A percentile compares a stretch with the other conserved stretches of the same genome.
These are phyloP conservation scores for Heterohyrax brucei DNA, from an alignment of 2,797 vertebrate species.

Conservation along the genomic window DNA sequence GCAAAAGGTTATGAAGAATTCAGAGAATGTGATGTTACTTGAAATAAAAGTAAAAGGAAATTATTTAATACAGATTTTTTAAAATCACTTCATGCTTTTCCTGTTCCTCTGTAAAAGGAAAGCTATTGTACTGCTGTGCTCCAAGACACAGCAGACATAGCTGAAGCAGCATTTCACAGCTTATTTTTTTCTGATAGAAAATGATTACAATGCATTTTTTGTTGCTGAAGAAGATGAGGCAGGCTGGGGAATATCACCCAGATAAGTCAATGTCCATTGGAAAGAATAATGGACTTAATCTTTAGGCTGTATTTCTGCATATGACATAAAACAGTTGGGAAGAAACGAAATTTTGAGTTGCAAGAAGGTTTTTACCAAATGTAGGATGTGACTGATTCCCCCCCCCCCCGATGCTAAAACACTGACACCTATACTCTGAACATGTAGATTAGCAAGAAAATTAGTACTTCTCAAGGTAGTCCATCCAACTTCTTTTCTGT, in stretches of 20 bases:
- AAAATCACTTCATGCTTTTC: not conserved
- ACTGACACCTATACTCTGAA: not conserved
- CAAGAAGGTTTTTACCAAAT: not conserved
- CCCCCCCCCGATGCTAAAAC: not conserved
- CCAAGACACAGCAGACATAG: not conserved
- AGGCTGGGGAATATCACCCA: not conserved
- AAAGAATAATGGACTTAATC: conserved; percentile 48
- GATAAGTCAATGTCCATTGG: conserved; percentile 35
- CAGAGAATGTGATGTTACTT: too few species aligned
- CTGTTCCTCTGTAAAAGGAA: not conserved
- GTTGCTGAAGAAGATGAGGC: not conserved
- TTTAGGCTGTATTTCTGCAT: conserved; percentile 31
- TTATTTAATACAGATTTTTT: too few species aligned
- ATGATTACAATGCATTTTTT: not conserved
- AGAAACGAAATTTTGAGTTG: conserved; percentile 26
- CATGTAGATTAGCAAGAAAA: not conserved
- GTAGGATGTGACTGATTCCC: not conserved
- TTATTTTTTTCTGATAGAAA: not conserved
- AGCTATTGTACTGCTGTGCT: not conserved
- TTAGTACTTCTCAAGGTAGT: not conserved
- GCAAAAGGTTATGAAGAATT: too few species aligned
- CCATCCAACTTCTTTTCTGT: not conserved
- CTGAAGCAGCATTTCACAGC: not conserved
- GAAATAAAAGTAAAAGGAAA: too few species aligned
- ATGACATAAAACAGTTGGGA: not conserved